Evolutionary conservation across 2,113 vertebrate genomes (phyloP), one percentile per base, ranked within the genome.

Genomic region (Eurypyga helias): DNA sequence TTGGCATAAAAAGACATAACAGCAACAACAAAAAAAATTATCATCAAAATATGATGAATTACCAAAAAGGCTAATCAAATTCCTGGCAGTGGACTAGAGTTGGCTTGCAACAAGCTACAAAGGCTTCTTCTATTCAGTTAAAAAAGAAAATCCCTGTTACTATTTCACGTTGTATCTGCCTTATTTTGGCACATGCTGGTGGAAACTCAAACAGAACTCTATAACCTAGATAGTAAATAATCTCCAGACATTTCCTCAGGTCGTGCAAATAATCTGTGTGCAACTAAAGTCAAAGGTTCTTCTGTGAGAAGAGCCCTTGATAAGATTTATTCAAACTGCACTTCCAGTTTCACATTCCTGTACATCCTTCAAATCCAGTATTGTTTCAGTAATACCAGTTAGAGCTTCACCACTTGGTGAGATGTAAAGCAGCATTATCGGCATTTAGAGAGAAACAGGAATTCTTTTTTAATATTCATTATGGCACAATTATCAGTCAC

Each of bases 311-410:
- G 86, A 92, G 84, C 91, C 83, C 94, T 95, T 90, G 78, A 69
- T 54, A 76, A 89, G 57, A 66, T 72, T 81, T 83, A 89, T 89
- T 93, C 77, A 85, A 73, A 52, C 86, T 57, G 34, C 73, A 89
- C 58, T 96, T 95, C 93, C 87, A 95, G 91, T 89, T 96, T 92
- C 95, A 91, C 89, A 77, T 94, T 97, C 89, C 54, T 94, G 91
- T 79, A 58, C 91, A 83, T 87, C 65, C 87, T 89, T 84, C 65
- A 86, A 51, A 90, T 70, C 60, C 76, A 46, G 45, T 92, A 24
- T 72, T 58, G 43, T 55, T 91, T 60, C 73, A 76, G 62, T 36
- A 85, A 79, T 3, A 34, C 8, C 51, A 60, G 48, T 33, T 31
- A 66, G 16, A 66, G 55, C 45, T 72, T 52, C 43, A 7, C n/a